Evolutionary conservation across 2,888 invertebrate genomes (phyloP), one percentile per base, ranked within the genome.

Genomic region (Ennomos erosarius): DNA sequence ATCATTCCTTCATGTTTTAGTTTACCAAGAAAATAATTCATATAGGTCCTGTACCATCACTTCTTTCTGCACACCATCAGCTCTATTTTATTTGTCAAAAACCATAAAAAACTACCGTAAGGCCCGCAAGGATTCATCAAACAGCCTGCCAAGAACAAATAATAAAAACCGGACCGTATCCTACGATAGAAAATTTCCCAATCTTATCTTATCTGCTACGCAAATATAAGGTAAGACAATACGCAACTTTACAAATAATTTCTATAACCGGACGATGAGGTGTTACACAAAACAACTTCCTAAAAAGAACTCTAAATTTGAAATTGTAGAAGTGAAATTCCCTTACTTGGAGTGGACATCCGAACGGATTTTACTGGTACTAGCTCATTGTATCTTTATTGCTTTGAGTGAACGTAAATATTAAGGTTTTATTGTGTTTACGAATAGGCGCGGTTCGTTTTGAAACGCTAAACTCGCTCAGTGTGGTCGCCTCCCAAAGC

Each of bases 341-440:
- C 34, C n/a, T 42, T 38, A 36, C 0, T 1, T 0, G 3, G 13
- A 13, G 38, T 35, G 66, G 70, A 78, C 82, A 79, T 79, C 64
- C 72, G 74, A 73, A 75, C 78, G 76, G 64, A 78, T 81, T 85
- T 85, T 81, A 85, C 82, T 69, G 77, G 84, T 85, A 86, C 85
- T 84, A 73, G 77, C 81, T 87, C 81, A 87, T 88, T 88, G 87
- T 87, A 82, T 81, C 79, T 89, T 87, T 88, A 90, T 88, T 85
- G 84, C 83, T 82, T 70, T 74, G 76, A 85, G 85, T 80, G 78
- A 87, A 79, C 85, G 86, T 90, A 88, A 90, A 90, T 91, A 90
- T 86, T 80, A 84, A 81, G 61, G 79, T 87, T 91, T 90, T 90
- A 90, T 91, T 90, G 82, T 90, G 84, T 91, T 90, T 89, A 87